Percentiles rank a stretch among this genome's conserved stretches.
These are phyloP conservation scores for Holocentrus rufus DNA, from an alignment of 2,797 vertebrate species.

Conservation along the genomic window DNA sequence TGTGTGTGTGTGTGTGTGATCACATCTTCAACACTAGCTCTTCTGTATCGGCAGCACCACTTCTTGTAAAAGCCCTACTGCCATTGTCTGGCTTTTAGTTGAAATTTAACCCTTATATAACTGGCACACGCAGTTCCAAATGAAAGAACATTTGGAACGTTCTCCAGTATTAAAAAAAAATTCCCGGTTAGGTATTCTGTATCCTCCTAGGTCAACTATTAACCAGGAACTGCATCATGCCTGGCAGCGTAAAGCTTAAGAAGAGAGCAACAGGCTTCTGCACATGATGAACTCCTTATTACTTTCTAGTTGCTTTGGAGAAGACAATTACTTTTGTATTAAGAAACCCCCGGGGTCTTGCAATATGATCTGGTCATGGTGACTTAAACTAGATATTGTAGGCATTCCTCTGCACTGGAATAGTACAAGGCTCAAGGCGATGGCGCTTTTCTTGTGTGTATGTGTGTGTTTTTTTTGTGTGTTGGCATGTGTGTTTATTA, in stretches of 20 bases:
- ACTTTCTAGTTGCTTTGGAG: conserved; percentile 47
- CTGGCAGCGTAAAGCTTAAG: conserved; percentile 1
- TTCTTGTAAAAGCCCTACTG: neutral
- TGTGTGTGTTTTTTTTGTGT: conserved; percentile 4
- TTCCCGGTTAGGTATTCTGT: conserved; percentile 25
- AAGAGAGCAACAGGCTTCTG: conserved; percentile 35
- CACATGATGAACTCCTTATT: conserved; percentile 62
- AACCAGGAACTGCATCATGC: conserved; percentile 58
- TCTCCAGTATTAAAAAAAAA: conserved; percentile 10
- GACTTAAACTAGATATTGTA: conserved; percentile 68
- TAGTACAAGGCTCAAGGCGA: conserved; percentile 40
- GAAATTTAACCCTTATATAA: conserved; percentile 5
- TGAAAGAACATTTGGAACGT: conserved; percentile 19
- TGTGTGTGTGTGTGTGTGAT: neutral
- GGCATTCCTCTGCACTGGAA: conserved; percentile 60
- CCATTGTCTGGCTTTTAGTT: neutral
- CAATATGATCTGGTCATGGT: conserved; percentile 67
- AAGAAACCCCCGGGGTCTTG: conserved; percentile 52
- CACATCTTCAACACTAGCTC: neutral
- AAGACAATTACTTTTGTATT: conserved; percentile 76
- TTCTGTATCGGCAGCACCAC: conserved; percentile 2
- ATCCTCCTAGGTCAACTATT: conserved; percentile 68
- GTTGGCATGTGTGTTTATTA: conserved; percentile 3
- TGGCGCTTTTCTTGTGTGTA: conserved; percentile 24
- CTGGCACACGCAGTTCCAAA: conserved; percentile 18